These are phyloP conservation scores for Orchesella flavescens DNA, from an alignment of 2,888 invertebrate genomes.

Conservation along the genomic window DNA sequence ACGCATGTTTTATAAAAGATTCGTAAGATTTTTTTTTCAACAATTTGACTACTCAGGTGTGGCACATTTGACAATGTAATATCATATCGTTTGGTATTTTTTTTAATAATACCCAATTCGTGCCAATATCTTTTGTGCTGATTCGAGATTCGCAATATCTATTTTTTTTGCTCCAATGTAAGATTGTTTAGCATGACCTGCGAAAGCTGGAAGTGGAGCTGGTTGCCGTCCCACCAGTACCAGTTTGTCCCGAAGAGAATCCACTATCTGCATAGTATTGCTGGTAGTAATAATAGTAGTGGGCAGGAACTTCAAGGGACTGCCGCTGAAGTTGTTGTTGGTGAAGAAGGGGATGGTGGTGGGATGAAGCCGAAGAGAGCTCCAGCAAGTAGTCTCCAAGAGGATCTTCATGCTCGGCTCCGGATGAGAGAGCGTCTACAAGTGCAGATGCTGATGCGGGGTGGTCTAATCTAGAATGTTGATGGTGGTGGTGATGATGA, in stretches of 20 bases:
- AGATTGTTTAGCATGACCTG: slow-evolving; percentile 62
- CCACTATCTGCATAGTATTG: slow-evolving; percentile 52
- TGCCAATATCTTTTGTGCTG: too few relatives aligned
- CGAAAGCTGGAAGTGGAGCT: slow-evolving; percentile 65
- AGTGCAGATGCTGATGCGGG: slow-evolving; percentile 27
- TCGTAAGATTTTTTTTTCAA: not conserved
- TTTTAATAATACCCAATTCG: too few relatives aligned
- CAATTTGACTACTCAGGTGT: slow-evolving; percentile 27
- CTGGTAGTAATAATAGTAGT: slow-evolving; percentile 71
- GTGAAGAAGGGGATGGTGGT: not conserved
- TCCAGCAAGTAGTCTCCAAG: slow-evolving; percentile 31
- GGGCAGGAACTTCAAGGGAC: slow-evolving; percentile 69
- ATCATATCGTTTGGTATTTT: too few relatives aligned
- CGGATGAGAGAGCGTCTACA: slow-evolving; percentile 20
- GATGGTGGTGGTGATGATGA: slow-evolving; percentile 25
- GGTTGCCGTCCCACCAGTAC: slow-evolving; percentile 55
- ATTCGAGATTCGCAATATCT: too few relatives aligned
- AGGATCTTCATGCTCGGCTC: slow-evolving; percentile 12
- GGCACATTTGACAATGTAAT: not conserved
- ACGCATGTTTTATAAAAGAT: too few relatives aligned
- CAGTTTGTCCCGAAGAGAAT: slow-evolving; percentile 49
- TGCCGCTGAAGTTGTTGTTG: slow-evolving; percentile 61
- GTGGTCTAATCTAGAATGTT: not conserved
- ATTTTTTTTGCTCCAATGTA: too few relatives aligned
- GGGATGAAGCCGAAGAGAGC: slow-evolving; percentile 20